Evolutionary conservation across 2,113 vertebrate genomes (phyloP), one percentile per base, ranked within the genome.

Genomic region (Anas platyrhynchos): DNA sequence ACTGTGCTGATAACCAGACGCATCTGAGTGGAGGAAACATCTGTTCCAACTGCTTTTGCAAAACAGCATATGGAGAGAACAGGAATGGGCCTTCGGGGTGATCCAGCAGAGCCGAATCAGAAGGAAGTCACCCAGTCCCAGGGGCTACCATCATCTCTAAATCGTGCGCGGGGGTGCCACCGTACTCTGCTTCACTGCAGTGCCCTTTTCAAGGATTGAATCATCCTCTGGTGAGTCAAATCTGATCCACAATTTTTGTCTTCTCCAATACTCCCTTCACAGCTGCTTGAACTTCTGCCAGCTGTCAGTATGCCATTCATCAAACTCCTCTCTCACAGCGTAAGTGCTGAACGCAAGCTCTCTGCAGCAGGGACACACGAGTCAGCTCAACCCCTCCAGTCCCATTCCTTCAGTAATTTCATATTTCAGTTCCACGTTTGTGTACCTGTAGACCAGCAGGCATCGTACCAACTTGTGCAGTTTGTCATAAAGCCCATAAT

Each of bases 391-490:
- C 82, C 56, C 44, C 13, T 43, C 36, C n/a, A 44, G 36, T 48
- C 82, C 76, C 62, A 32, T 73, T 94, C 86, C 76, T 80, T 86
- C 75, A 90, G 34, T 67, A 68, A 46, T 82, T 94, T 76, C 10
- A 3, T 65, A 63, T 71, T 94, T 95, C 79, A 88, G 11, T 73
- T 91, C 43, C 54, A 61, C 43, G 16, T 75, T 79, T 88, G 83
- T 75, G 52, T 78, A 21, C 74, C 71, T 65, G 21, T 72, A 82
- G 75, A 79, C 46, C 71, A 88, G 43, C 46, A 88, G 66, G 43
- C 2, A 0, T 55, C n/a, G 16, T 44, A 88, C 54, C 74, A 82
- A 87, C 43, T 91, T 67, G 69, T 78, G n/a, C 52, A 76, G 18
- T 82, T 87, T 46, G 78, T 87, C 58, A 22, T 36, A 36, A 89